Evolutionary conservation across 1,140 invertebrate species (phyloP).

Genomic region (Zaprionus davidi): DNA sequence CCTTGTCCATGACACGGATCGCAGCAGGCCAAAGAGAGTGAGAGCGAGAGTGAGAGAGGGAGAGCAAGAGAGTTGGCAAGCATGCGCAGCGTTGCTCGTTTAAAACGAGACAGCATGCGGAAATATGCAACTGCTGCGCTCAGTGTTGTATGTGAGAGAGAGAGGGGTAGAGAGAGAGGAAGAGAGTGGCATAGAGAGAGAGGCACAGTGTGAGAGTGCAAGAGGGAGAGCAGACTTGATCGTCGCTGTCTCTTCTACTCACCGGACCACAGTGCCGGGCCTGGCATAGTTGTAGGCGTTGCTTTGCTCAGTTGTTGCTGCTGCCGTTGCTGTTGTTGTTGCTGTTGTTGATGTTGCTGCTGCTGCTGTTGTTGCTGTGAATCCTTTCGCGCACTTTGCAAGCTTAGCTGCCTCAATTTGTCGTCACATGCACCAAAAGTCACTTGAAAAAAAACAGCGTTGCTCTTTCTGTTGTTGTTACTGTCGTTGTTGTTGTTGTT

Average conservation of each 20-base stretch:
- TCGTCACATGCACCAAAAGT: constrained; percentile 17
- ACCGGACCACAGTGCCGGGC: constrained; percentile 84
- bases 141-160: not conserved
- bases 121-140: constrained; percentile 41
- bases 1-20: constrained; percentile 57
- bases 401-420: constrained; percentile 2
- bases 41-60: constrained; percentile 7
- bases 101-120: constrained; percentile 41
- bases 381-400: constrained; percentile 16
- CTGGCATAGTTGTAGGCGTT: constrained; percentile 77
- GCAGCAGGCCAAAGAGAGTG: constrained; percentile 10
- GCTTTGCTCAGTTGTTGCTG: constrained; percentile 53
- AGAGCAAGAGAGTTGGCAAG: not conserved
- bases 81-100: constrained; percentile 18
- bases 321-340: constrained; percentile 40
- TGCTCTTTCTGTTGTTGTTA: not conserved
- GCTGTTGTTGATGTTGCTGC: constrained; percentile 30
- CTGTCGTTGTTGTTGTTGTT: not conserved
- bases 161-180: constrained; percentile 14
- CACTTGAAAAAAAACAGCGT: constrained; percentile 37
- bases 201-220: constrained; percentile 16
- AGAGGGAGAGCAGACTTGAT: constrained; percentile 12
- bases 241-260: constrained; percentile 51
- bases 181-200: constrained; percentile 2
- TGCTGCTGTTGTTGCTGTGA: not conserved